Conservation (phyloP, 2,888 invertebrate genomes). For the Chloromyia formosa region DNA sequence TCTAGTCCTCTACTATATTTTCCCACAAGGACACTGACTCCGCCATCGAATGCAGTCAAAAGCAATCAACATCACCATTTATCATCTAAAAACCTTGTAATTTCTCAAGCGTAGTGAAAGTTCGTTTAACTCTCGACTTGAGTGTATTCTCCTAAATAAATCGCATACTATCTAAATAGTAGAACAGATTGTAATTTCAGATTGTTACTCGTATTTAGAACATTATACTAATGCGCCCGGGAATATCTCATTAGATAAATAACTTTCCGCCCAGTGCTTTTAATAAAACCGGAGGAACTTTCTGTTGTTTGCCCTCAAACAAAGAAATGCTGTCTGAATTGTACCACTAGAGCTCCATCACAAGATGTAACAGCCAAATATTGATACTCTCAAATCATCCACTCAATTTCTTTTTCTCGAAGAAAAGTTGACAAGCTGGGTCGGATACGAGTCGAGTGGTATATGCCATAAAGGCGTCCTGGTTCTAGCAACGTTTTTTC, state of each 20-base stretch:
- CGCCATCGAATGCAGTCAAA: too few relatives aligned
- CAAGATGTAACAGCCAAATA: constrained; percentile 36
- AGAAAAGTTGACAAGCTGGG: constrained; percentile 41
- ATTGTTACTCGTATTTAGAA: constrained; percentile 12
- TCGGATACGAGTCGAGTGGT: background rate
- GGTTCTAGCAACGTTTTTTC: background rate
- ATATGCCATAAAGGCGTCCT: background rate
- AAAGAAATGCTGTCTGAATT: constrained; percentile 34
- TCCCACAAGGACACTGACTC: too few relatives aligned
- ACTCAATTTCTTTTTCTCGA: constrained; percentile 40
- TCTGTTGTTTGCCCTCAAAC: constrained; percentile 30
- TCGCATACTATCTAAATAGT: background rate
- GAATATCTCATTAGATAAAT: constrained; percentile 40
- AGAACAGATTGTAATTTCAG: constrained; percentile 9
- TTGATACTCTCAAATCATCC: constrained; percentile 43
- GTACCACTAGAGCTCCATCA: constrained; percentile 31
- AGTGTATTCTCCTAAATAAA: too few relatives aligned
- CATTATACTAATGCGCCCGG: constrained; percentile 7
- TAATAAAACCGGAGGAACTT: constrained; percentile 37
- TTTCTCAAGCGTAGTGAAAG: too few relatives aligned
- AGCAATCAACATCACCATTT: too few relatives aligned
- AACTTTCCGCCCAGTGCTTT: constrained; percentile 39
- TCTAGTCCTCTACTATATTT: too few relatives aligned
- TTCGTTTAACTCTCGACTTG: too few relatives aligned
- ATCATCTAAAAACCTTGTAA: too few relatives aligned